phyloP scores from a whole-genome alignment of 2,888 invertebrate genomes.

The Lampropteryx suffumata region DNA sequence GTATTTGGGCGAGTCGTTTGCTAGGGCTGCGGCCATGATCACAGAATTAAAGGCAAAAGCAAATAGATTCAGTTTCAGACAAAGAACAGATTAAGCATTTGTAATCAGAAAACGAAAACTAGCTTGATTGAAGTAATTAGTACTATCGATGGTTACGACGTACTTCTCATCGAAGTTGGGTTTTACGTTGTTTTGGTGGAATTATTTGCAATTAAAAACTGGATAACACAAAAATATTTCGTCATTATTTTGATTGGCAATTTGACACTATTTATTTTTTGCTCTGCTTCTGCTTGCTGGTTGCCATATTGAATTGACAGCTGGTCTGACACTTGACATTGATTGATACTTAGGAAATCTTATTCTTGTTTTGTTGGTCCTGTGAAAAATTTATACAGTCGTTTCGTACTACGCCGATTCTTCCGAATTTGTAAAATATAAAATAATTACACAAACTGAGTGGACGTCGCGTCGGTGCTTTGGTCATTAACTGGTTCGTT shows the following conservation, averaged over 20 bases:
- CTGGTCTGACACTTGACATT: conserved; percentile 21
- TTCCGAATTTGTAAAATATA: no score
- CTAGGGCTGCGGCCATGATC: conserved; percentile 68
- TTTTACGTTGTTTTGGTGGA: conserved; percentile 45
- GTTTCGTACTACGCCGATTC: not conserved
- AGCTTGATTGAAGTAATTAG: conserved; percentile 5
- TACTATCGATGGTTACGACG: conserved; percentile 21
- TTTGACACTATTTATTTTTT: no score
- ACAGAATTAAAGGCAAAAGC: not conserved
- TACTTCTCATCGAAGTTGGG: conserved; percentile 35
- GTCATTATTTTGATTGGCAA: conserved; percentile 33
- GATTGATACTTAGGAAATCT: no score
- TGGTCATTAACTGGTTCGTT: no score
- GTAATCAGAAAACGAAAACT: conserved; percentile 1
- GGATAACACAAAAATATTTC: conserved; percentile 39
- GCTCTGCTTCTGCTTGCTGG: no score
- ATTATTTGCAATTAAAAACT: conserved; percentile 29
- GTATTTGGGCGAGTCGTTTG: conserved; percentile 75
- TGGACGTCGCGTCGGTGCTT: no score
- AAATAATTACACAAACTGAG: no score
- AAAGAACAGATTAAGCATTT: conserved; percentile 19
- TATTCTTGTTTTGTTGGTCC: conserved; percentile 34
- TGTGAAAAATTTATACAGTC: not conserved
- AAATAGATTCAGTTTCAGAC: conserved; percentile 21
- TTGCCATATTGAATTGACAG: conserved; percentile 36